Conservation (phyloP, 2,888 invertebrate species). For the Andrena flavipes region DNA sequence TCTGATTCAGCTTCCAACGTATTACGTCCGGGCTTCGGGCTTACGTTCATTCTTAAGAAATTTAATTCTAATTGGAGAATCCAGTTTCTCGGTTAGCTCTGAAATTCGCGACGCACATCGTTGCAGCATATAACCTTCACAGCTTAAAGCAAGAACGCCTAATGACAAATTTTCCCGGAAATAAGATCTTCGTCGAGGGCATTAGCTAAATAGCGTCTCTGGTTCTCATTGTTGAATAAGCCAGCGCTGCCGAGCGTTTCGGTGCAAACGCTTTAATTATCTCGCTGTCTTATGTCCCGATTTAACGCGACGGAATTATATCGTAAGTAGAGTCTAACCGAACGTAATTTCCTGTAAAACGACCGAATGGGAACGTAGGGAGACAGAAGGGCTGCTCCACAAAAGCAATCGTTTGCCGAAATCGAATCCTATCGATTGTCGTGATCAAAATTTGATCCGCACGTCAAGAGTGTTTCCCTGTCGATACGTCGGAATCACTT, state of each 20-base stretch:
- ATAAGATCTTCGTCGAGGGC: slow-evolving; percentile 35
- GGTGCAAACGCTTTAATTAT: slow-evolving; percentile 57
- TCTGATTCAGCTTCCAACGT: too few species aligned
- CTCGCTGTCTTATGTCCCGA: slow-evolving; percentile 47
- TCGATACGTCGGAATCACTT: slow-evolving; percentile 30
- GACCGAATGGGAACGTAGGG: slow-evolving; percentile 15
- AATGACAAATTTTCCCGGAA: slow-evolving; percentile 47
- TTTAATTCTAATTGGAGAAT: background rate
- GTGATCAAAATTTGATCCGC: slow-evolving; percentile 19
- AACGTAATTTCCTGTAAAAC: slow-evolving; percentile 37
- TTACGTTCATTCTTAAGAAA: background rate
- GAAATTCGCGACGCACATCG: background rate
- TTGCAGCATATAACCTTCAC: background rate
- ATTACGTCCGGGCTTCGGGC: too few species aligned
- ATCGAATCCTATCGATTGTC: slow-evolving; percentile 10
- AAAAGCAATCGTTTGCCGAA: slow-evolving; percentile 7
- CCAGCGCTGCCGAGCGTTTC: slow-evolving; percentile 30
- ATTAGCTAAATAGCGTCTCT: slow-evolving; percentile 48
- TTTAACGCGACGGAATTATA: slow-evolving; percentile 56
- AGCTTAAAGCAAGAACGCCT: slow-evolving; percentile 6
- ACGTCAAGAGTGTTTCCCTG: background rate
- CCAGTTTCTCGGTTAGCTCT: background rate
- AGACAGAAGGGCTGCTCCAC: background rate
- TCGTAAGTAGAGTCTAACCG: slow-evolving; percentile 43
- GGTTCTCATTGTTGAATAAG: slow-evolving; percentile 15